Conservation (phyloP, 2,797 vertebrate genomes). For the Acrocephalus scirpaceus region DNA sequence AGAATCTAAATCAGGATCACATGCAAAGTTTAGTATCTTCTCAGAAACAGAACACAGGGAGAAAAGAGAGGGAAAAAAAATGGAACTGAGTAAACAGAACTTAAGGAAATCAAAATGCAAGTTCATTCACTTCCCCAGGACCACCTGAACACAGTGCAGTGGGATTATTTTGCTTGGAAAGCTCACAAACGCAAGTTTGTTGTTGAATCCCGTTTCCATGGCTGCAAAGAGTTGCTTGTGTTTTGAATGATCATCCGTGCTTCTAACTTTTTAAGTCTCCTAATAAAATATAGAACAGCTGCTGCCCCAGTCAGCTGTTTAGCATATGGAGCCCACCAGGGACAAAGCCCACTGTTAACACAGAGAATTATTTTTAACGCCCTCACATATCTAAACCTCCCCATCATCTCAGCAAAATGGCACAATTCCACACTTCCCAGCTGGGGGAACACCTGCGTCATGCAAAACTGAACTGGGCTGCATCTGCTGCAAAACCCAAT, state of each 20-base stretch:
- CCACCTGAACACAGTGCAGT: conserved; percentile 69
- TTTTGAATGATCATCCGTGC: conserved; percentile 70
- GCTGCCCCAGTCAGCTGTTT: conserved; percentile 71
- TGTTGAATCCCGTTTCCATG: conserved; percentile 75
- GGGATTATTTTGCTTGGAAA: conserved; percentile 73
- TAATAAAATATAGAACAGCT: conserved; percentile 80
- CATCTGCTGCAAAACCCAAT: conserved; percentile 73
- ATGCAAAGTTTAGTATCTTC: neutral
- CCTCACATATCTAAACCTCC: conserved; percentile 77
- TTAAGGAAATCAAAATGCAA: conserved; percentile 55
- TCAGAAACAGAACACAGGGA: conserved; percentile 17
- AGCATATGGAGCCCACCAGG: conserved; percentile 73
- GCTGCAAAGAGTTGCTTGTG: conserved; percentile 69
- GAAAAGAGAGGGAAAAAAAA: neutral
- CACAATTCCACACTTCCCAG: conserved; percentile 75
- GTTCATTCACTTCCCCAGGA: conserved; percentile 59
- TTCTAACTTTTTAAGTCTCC: conserved; percentile 75
- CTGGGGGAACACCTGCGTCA: conserved; percentile 79
- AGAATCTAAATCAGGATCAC: conserved; percentile 5
- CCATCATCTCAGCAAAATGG: conserved; percentile 76
- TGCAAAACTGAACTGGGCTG: conserved; percentile 62
- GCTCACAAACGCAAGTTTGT: conserved; percentile 74
- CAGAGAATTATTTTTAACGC: conserved; percentile 77
- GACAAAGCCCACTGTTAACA: conserved; percentile 76
- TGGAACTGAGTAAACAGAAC: conserved; percentile 44